phyloP scores from a whole-genome alignment of 2,113 vertebrate species.

The Hyla sarda region DNA sequence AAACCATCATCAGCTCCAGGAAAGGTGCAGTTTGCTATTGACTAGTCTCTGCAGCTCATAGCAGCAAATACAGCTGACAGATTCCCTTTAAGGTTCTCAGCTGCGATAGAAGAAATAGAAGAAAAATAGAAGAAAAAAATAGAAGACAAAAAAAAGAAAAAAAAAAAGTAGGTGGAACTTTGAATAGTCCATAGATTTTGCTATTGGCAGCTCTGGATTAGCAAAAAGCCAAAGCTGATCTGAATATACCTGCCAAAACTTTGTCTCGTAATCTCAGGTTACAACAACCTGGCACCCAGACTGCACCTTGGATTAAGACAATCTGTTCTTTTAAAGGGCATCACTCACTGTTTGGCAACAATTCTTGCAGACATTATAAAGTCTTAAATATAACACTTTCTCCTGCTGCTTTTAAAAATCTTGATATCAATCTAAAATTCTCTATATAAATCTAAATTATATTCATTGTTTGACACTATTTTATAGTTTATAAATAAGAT shows the following conservation, averaged over 20 bases:
- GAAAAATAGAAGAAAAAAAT: too few species aligned
- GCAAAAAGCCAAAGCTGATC: background rate
- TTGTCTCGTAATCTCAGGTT: constrained; percentile 58
- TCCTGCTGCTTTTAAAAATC: background rate
- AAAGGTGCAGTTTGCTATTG: too few species aligned
- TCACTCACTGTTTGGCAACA: constrained; percentile 10
- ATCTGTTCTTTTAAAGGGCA: background rate
- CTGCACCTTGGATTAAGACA: constrained; percentile 58
- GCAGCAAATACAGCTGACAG: too few species aligned
- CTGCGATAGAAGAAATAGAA: background rate
- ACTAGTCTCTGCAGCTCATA: too few species aligned
- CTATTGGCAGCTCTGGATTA: background rate
- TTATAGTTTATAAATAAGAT: background rate
- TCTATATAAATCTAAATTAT: background rate
- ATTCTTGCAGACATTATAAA: background rate
- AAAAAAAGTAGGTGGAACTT: background rate
- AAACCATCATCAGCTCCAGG: too few species aligned
- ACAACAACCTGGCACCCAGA: constrained; percentile 61
- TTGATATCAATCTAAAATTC: background rate
- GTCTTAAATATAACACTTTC: constrained; percentile 21
- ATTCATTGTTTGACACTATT: background rate
- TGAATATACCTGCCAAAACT: background rate
- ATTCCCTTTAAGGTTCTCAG: background rate
- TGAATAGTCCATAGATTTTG: background rate
- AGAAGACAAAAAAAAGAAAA: too few species aligned